Evolutionary conservation across 2,797 vertebrate species (phyloP).

Genomic region (Poliocrania exsul): DNA sequence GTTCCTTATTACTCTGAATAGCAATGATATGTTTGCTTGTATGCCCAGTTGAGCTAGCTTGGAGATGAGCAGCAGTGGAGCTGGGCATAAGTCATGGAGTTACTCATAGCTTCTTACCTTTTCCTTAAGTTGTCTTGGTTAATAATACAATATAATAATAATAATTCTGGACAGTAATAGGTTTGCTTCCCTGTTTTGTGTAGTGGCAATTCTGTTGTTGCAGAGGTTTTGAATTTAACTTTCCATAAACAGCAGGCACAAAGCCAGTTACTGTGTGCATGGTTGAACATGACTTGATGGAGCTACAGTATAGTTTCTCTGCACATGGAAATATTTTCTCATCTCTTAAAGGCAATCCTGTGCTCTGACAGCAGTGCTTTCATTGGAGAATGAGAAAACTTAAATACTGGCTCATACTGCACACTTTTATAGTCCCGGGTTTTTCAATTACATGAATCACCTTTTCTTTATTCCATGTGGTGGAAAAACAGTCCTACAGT

Average conservation of each 20-base stretch:
- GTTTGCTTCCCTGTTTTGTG: neutral
- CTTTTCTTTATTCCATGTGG: neutral
- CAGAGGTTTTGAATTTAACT: neutral
- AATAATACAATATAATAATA: neutral
- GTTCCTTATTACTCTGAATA: neutral
- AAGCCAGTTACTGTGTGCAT: neutral
- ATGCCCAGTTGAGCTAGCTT: rapidly evolving
- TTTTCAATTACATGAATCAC: neutral
- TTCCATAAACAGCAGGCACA: neutral
- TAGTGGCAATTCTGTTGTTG: neutral
- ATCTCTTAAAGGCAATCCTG: neutral
- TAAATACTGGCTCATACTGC: neutral
- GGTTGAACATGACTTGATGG: neutral
- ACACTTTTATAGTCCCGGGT: neutral
- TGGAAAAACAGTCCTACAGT: neutral
- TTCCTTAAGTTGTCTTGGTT: neutral
- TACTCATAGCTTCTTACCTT: neutral
- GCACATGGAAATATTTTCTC: neutral
- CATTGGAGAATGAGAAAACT: neutral
- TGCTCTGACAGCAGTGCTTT: neutral
- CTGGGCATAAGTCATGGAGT: neutral
- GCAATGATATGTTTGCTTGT: neutral
- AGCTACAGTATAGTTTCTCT: neutral
- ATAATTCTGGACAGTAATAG: neutral
- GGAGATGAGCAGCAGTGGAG: neutral